These are phyloP conservation scores for Ericerus pela DNA, from an alignment of 1,140 invertebrate genomes.

Conservation along the genomic window DNA sequence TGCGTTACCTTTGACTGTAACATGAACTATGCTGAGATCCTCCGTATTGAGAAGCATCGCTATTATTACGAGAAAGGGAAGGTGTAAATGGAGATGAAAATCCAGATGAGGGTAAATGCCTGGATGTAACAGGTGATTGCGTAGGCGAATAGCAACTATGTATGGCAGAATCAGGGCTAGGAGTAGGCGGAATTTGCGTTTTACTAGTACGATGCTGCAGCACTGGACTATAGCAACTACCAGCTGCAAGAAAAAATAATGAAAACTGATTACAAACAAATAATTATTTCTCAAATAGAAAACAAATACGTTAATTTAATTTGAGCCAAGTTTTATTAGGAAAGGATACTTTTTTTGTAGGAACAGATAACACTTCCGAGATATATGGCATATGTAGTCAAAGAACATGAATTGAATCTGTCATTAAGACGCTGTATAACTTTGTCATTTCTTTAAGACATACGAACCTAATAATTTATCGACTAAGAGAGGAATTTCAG, in stretches of 20 bases:
- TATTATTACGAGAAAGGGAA: constrained; percentile 71
- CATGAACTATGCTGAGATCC: constrained; percentile 48
- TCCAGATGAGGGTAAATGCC: constrained; percentile 44
- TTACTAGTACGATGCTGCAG: constrained; percentile 19
- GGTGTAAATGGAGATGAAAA: constrained; percentile 52
- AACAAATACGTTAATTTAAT: too few relatives aligned
- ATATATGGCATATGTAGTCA: too few relatives aligned
- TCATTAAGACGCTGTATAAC: neutral
- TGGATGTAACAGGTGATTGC: constrained; percentile 67
- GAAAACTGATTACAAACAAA: too few relatives aligned
- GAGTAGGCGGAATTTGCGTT: constrained; percentile 40
- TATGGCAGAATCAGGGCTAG: constrained; percentile 68
- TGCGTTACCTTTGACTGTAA: constrained; percentile 47
- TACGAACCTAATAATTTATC: constrained; percentile 47
- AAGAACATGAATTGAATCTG: too few relatives aligned
- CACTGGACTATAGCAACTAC: constrained; percentile 23
- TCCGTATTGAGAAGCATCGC: constrained; percentile 57
- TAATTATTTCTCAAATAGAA: too few relatives aligned
- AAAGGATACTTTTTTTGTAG: too few relatives aligned
- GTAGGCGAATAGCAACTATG: constrained; percentile 72
- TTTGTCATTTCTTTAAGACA: neutral
- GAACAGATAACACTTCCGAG: too few relatives aligned
- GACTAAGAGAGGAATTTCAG: constrained; percentile 41
- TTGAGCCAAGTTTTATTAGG: too few relatives aligned
- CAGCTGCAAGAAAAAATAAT: too few relatives aligned